Evolutionary conservation across 1,140 invertebrate species (phyloP).

Genomic region (Episyrphus balteatus): DNA sequence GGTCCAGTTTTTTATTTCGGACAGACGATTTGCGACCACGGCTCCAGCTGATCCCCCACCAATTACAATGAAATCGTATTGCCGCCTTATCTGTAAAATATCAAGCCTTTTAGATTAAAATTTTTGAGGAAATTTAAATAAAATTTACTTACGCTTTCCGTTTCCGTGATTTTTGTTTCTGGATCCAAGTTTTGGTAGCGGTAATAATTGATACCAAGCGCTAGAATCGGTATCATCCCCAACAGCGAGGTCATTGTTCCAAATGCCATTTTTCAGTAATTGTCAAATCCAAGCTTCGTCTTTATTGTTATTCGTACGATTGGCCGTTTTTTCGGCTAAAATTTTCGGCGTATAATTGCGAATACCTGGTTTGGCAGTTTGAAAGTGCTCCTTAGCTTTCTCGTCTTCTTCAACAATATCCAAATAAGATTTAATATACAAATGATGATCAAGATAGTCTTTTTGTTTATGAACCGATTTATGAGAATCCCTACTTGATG

Average conservation of each 20-base stretch:
- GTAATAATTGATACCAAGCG: constrained; percentile 67
- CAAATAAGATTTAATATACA: constrained; percentile 48
- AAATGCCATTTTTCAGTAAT: constrained; percentile 37
- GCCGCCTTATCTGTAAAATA: constrained; percentile 48
- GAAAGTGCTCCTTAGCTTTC: constrained; percentile 33
- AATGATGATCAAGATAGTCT: constrained; percentile 45
- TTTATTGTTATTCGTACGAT: constrained; percentile 5
- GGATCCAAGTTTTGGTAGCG: constrained; percentile 71
- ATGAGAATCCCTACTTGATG: constrained; percentile 32
- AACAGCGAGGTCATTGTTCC: constrained; percentile 45
- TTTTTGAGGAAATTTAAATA: background rate
- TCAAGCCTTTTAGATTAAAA: background rate
- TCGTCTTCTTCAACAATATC: constrained; percentile 42
- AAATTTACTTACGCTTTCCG: constrained; percentile 49
- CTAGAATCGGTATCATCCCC: constrained; percentile 64
- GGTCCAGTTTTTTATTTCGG: constrained; percentile 65
- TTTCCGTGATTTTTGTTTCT: constrained; percentile 62
- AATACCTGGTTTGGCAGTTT: constrained; percentile 43
- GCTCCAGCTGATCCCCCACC: constrained; percentile 89
- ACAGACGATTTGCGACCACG: constrained; percentile 80
- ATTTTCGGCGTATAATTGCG: constrained; percentile 57
- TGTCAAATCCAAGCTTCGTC: constrained; percentile 37
- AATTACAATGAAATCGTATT: constrained; percentile 75
- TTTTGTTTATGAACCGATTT: constrained; percentile 44
- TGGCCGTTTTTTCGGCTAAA: constrained; percentile 36